Percentiles rank a stretch among this genome's conserved stretches.
These are phyloP conservation scores for Leptinotarsa lineolata DNA, from an alignment of 1,140 invertebrate species.

Conservation along the genomic window DNA sequence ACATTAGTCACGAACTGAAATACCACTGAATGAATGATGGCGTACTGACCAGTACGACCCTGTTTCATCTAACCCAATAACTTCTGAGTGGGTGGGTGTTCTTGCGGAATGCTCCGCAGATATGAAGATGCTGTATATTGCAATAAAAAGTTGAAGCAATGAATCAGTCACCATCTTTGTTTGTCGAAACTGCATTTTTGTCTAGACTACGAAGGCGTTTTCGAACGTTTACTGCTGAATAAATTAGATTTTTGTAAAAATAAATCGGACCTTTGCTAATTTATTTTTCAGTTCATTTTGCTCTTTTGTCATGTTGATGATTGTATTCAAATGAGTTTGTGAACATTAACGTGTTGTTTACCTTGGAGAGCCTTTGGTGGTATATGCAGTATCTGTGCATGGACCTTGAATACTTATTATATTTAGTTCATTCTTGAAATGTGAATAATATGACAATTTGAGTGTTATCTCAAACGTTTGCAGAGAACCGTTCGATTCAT, in stretches of 20 bases:
- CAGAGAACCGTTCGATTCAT: too few species aligned
- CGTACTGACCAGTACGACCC: background rate
- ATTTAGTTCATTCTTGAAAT: too few species aligned
- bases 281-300: conserved; percentile 7
- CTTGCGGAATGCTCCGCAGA: background rate
- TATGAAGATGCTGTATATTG: conserved; percentile 37
- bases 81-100: conserved; percentile 12
- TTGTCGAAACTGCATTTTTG: conserved; percentile 43
- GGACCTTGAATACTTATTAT: too few species aligned
- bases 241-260: conserved; percentile 39
- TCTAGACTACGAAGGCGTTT: conserved; percentile 41
- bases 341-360: too few species aligned
- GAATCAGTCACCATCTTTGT: conserved; percentile 41
- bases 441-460: too few species aligned
- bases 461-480: too few species aligned
- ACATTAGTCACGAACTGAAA: too few species aligned
- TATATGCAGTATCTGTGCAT: too few species aligned
- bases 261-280: conserved; percentile 23
- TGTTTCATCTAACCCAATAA: background rate
- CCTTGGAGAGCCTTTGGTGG: background rate
- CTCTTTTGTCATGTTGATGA: background rate
- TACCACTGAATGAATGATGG: too few species aligned
- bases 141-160: conserved; percentile 42
- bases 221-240: conserved; percentile 37
- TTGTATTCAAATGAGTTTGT: background rate